A percentile compares a stretch with the other conserved stretches of the same genome.
Conservation (phyloP, 1,140 invertebrate species). For the Nephila pilipes region DNA sequence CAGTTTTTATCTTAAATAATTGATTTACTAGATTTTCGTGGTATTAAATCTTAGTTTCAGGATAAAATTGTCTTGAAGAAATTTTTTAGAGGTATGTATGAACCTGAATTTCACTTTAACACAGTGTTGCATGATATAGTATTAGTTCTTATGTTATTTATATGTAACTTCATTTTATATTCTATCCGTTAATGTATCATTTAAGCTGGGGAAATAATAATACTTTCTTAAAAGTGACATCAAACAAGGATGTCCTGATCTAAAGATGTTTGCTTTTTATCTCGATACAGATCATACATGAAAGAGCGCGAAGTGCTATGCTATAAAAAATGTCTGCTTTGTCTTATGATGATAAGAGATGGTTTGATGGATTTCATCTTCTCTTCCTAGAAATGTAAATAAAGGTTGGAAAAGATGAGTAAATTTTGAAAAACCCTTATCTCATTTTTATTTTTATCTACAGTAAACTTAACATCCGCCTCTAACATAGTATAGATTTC, state of each 20-base stretch:
- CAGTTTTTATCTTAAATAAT: too few relatives aligned
- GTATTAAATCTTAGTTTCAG: too few relatives aligned
- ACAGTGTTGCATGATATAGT: too few relatives aligned
- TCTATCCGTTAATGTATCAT: too few relatives aligned
- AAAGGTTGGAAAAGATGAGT: neutral
- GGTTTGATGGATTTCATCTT: neutral
- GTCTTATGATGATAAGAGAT: neutral
- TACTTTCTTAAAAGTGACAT: neutral
- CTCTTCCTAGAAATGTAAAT: slow-evolving; percentile 5
- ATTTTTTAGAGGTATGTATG: too few relatives aligned
- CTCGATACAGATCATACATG: neutral
- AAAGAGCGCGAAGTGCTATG: neutral
- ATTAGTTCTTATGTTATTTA: too few relatives aligned
- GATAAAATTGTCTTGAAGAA: too few relatives aligned
- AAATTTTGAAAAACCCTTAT: neutral
- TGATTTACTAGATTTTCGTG: too few relatives aligned
- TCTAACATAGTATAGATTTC: neutral
- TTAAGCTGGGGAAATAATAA: neutral
- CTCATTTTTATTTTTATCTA: neutral
- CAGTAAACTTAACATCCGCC: neutral
- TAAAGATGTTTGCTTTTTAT: neutral
- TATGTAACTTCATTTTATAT: too few relatives aligned
- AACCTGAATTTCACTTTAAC: too few relatives aligned
- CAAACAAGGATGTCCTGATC: neutral
- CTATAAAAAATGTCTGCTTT: neutral